A percentile compares a stretch with the other conserved stretches of the same genome.
Conservation (phyloP, 2,113 vertebrate genomes). For the Willisornis vidua region DNA sequence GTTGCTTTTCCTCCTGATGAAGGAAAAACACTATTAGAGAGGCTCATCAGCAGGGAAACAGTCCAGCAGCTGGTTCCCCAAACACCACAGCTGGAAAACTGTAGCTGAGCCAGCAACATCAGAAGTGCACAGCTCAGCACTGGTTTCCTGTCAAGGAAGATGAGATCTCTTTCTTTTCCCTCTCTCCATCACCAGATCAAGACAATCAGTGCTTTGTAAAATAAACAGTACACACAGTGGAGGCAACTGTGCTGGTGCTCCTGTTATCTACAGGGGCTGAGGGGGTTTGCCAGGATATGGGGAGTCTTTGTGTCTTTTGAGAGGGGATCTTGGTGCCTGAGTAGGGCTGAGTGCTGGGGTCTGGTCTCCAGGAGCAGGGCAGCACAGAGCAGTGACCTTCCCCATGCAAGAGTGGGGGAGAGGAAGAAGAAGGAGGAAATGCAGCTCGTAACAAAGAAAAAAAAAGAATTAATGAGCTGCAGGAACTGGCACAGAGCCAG, state of each 20-base stretch:
- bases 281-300: neutral
- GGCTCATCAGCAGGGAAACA: neutral
- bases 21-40: neutral
- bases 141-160: neutral
- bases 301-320: neutral
- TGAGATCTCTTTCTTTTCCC: neutral
- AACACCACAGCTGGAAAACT: neutral
- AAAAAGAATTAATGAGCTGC: slow-evolving; percentile 37
- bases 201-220: neutral
- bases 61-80: neutral
- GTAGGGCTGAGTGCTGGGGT: neutral
- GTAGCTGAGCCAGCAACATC: neutral
- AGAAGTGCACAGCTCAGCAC: neutral
- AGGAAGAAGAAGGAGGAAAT: slow-evolving; percentile 3
- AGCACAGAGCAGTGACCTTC: neutral
- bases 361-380: neutral
- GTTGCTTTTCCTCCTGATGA: neutral
- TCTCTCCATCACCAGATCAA: neutral
- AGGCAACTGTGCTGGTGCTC: neutral
- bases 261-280: neutral
- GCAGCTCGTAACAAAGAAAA: neutral
- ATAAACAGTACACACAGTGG: neutral
- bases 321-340: neutral
- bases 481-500: slow-evolving; percentile 59
- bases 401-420: rapidly evolving